A percentile compares a stretch with the other conserved stretches of the same genome.
Conservation (phyloP, 2,113 vertebrate genomes). For the Ondatra zibethicus region DNA sequence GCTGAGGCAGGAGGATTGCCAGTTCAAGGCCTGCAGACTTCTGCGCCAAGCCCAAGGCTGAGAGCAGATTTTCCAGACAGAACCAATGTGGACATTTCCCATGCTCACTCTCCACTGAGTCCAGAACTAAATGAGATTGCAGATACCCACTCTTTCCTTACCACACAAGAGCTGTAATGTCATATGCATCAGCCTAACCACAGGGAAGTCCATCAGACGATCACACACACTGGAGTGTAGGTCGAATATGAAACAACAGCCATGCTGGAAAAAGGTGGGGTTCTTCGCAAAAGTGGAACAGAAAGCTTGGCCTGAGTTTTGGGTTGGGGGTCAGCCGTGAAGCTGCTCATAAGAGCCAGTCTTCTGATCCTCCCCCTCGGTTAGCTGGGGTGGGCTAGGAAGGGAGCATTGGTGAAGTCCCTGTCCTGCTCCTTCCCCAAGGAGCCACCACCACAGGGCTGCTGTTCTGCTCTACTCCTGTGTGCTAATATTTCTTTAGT, state of each 20-base stretch:
- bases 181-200: neutral
- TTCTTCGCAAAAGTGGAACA: neutral
- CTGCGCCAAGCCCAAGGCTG: accelerated
- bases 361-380: no score
- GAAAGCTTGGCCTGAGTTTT: neutral
- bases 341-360: neutral
- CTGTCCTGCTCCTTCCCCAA: neutral
- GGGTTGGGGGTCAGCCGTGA: neutral
- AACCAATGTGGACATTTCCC: neutral
- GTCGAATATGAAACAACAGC: neutral
- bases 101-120: neutral
- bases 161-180: neutral
- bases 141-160: neutral
- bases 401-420: neutral
- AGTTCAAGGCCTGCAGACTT: neutral
- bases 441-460: neutral
- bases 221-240: neutral
- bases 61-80: neutral
- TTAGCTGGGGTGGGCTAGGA: neutral
- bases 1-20: neutral
- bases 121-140: neutral
- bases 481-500: neutral
- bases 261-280: neutral
- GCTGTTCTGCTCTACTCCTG: neutral
- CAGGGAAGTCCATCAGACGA: neutral